Conservation (phyloP, 2,888 invertebrate species). For the Pristionchus exspectatus region DNA sequence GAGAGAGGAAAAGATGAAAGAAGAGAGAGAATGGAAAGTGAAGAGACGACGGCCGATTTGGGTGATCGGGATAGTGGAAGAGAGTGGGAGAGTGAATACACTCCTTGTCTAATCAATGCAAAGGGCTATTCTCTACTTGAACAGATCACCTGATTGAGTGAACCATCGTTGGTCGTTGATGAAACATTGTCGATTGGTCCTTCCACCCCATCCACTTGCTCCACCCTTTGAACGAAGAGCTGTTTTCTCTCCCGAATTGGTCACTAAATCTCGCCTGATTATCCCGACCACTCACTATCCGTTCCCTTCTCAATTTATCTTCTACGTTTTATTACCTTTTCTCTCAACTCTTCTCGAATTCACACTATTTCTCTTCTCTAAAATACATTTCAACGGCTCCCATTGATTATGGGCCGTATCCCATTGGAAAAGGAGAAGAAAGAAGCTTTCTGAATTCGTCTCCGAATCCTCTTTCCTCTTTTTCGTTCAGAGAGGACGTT, state of each 20-base stretch:
- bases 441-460: conserved; percentile 3
- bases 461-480: conserved; percentile 21
- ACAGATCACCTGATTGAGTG: conserved; percentile 3
- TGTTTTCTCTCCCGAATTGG: conserved; percentile 26
- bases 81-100: conserved; percentile 48
- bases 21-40: conserved; percentile 6
- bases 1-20: conserved; percentile 5
- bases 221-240: not conserved
- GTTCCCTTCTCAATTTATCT: conserved; percentile 25
- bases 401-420: conserved; percentile 4
- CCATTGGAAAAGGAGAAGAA: not conserved
- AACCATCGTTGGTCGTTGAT: not conserved
- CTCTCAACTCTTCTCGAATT: not conserved
- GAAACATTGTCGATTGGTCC: not conserved
- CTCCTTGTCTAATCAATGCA: conserved; percentile 46
- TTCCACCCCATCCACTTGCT: not conserved
- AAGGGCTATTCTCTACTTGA: conserved; percentile 37
- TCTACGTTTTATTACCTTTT: conserved; percentile 4
- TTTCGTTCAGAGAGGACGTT: not conserved
- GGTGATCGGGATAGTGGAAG: conserved; percentile 40
- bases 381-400: not conserved
- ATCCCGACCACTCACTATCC: conserved; percentile 26
- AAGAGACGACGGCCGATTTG: conserved; percentile 40
- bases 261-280: conserved; percentile 31
- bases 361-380: conserved; percentile 6